Base-by-base conservation (phyloP, 2,113 vertebrate genomes). In the Pampusana beccarii region DNA sequence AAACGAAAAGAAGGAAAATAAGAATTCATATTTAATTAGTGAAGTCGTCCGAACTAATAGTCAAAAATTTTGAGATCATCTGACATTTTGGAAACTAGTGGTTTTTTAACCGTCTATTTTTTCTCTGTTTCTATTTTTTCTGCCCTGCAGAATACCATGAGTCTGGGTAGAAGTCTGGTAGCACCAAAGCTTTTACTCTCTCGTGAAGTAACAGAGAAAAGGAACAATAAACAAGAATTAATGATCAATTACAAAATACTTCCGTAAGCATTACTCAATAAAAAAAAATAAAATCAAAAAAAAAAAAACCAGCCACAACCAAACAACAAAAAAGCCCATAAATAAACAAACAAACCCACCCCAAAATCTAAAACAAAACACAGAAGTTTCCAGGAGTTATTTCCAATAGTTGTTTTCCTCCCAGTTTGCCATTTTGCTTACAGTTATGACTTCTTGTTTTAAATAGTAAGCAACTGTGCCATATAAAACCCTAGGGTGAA, bases 151-250 rank as follows among this genome's bases (percentile, higher is more conserved):
- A 77, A 33, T 33, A 58, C 13, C 8, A n/a, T n/a, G 11, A 60
- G 10, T 78, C 16, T 84, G 25, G 2, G 0, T 8, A 77, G 51
- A 80, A 84, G 5, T 34, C 67, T 0, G 0, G 38, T 12, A 54
- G 4, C 28, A 80, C 6, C 14, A 64, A 54, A 60, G 14, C 2
- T 48, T 36, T 87, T 50, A 19, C 56, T 80, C 5, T 33, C 2
- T 60, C 80, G 5, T 29, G 2, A 44, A 70, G 1, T 75, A 58
- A 38, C 25, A 83, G 42, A 42, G 18, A 71, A 75, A 44, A 4
- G 20, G 11, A 72, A 56, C 6, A 73, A 72, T 42, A 69, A 80
- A 80, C 6, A 2, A 25, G 15, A 81, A 70, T 85, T 81, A 81
- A 73, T 6, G 20, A 58, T 17, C 11, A 3, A 53, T 57, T 70